Evolutionary conservation across 2,113 vertebrate genomes (phyloP).

Genomic region (Macquaria ambigua): DNA sequence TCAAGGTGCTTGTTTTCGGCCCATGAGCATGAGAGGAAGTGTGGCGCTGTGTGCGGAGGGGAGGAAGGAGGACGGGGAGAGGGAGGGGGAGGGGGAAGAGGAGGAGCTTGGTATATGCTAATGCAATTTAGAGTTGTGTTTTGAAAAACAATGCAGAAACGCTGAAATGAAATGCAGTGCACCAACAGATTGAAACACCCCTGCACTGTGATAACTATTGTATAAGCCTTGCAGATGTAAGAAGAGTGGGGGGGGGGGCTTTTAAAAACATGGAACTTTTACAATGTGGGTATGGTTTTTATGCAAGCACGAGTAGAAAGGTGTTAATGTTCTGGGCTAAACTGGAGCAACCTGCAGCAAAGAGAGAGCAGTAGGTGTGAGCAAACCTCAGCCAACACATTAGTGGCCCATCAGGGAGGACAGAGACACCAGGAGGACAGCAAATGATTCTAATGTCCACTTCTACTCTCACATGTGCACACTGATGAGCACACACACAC

Average conservation of each 20-base stretch:
- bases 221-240: conserved; percentile 21
- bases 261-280: not conserved
- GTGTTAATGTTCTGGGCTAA: conserved; percentile 28
- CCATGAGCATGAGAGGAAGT: conserved; percentile 79
- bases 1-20: conserved; percentile 88
- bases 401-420: conserved; percentile 62
- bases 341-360: conserved; percentile 30
- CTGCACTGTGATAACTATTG: not conserved
- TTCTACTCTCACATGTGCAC: conserved; percentile 47
- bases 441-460: conserved; percentile 69
- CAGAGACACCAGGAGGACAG: conserved; percentile 54
- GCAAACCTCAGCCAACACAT: conserved; percentile 54
- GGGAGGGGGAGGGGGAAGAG: conserved; percentile 31
- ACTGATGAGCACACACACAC: conserved; percentile 22
- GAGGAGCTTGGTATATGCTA: conserved; percentile 82
- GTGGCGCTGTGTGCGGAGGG: conserved; percentile 38
- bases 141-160: conserved; percentile 77
- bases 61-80: conserved; percentile 15
- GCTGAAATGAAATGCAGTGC: conserved; percentile 55
- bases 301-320: not conserved
- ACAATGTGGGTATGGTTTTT: not conserved
- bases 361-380: conserved; percentile 47
- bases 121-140: conserved; percentile 81
- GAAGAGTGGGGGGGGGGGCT: not conserved
- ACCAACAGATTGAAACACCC: conserved; percentile 5